These are phyloP conservation scores for Bombylius major DNA, from an alignment of 2,888 invertebrate genomes.

Conservation along the genomic window DNA sequence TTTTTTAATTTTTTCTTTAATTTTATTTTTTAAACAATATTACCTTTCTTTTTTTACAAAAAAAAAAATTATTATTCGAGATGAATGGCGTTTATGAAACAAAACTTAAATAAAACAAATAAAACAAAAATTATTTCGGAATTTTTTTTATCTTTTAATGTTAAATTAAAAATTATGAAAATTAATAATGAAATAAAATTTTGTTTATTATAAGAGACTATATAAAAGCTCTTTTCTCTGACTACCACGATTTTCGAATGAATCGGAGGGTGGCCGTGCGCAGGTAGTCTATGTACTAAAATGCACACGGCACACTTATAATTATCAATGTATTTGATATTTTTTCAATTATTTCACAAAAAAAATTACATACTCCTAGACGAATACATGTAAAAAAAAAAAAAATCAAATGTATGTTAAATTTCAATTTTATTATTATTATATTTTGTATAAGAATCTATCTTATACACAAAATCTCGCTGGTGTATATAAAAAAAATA, in stretches of 20 bases:
- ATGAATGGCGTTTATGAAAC: neutral
- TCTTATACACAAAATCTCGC: no score
- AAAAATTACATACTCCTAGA: no score
- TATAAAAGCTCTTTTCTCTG: conserved; percentile 38
- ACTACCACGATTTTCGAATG: conserved; percentile 51
- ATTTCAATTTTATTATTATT: no score
- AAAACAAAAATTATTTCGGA: neutral
- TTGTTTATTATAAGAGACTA: conserved; percentile 7
- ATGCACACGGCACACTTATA: conserved; percentile 46
- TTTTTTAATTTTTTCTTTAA: no score
- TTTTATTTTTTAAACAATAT: neutral
- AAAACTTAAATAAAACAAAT: neutral
- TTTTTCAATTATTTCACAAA: no score
- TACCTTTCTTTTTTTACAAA: neutral
- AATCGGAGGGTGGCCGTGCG: conserved; percentile 37
- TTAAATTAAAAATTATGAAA: conserved; percentile 3
- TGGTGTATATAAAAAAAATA: no score
- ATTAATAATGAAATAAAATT: conserved; percentile 1
- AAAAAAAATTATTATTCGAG: neutral
- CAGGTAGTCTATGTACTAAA: conserved; percentile 46
- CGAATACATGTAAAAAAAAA: no score
- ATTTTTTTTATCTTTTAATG: conserved; percentile 5
- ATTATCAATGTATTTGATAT: conserved; percentile 10
- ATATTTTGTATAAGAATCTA: no score
- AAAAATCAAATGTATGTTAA: no score